phyloP scores from a whole-genome alignment of 35 echinoderm and acorn worm species.

The Apostichopus californicus region DNA sequence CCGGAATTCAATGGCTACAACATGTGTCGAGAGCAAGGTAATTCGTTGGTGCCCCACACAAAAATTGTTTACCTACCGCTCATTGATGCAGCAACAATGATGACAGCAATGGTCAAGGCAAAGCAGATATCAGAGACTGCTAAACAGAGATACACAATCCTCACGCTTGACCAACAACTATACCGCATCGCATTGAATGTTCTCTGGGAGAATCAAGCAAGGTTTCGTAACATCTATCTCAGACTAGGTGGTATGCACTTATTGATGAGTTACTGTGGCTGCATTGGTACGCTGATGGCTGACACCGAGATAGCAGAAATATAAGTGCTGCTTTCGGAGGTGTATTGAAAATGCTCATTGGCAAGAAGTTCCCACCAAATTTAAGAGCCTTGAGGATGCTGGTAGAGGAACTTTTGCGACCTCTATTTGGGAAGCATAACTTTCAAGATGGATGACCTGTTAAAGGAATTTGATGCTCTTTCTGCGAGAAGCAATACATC shows the following conservation, averaged over 20 bases:
- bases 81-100: slow-evolving; percentile 71
- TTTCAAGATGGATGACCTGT: neutral
- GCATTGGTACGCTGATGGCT: neutral
- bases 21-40: slow-evolving; percentile 33
- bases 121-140: slow-evolving; percentile 14
- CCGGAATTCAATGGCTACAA: slow-evolving; percentile 70
- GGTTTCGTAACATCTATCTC: slow-evolving; percentile 18
- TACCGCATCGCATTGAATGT: slow-evolving; percentile 65
- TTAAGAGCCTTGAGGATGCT: slow-evolving; percentile 56
- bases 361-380: slow-evolving; percentile 52
- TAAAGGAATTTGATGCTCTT: neutral
- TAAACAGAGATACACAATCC: slow-evolving; percentile 47
- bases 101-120: slow-evolving; percentile 61
- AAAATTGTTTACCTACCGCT: slow-evolving; percentile 66
- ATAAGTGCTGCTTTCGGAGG: neutral
- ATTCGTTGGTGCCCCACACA: slow-evolving; percentile 34
- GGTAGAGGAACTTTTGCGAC: neutral
- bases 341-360: neutral
- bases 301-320: neutral
- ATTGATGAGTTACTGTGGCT: neutral
- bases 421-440: too few species aligned
- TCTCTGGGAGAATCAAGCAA: slow-evolving; percentile 63
- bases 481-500: slow-evolving; percentile 24
- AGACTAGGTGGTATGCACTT: slow-evolving; percentile 22
- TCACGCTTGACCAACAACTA: slow-evolving; percentile 68